Conservation (phyloP, 1,140 invertebrate genomes). For the Lucilia cuprina region DNA sequence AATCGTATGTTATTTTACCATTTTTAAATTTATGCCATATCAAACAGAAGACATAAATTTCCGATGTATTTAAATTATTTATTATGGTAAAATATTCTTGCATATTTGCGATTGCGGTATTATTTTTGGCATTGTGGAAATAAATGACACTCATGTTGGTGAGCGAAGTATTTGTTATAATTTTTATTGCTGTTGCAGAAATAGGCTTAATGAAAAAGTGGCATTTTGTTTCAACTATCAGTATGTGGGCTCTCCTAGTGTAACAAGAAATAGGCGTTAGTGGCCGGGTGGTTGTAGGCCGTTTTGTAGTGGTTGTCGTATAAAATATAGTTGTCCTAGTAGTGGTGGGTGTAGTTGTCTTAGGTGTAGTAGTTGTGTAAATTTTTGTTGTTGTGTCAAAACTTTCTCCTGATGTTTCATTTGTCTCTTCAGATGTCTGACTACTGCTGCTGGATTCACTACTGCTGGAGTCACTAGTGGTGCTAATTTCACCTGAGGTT, state of each 20-base stretch:
- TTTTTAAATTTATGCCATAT: background rate
- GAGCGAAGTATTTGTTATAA: background rate
- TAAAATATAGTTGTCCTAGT: too few species aligned
- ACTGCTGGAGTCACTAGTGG: too few species aligned
- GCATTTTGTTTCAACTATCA: background rate
- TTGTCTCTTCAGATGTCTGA: background rate
- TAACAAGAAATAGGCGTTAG: too few species aligned
- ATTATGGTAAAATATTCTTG: background rate
- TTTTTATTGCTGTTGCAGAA: background rate
- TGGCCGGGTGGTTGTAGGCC: background rate
- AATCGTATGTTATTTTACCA: background rate
- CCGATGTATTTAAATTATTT: background rate
- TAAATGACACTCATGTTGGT: background rate
- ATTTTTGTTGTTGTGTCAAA: background rate
- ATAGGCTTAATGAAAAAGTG: background rate
- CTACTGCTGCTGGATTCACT: too few species aligned
- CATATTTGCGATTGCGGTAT: background rate
- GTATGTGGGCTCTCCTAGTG: too few species aligned
- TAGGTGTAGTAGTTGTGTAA: slow-evolving; percentile 2
- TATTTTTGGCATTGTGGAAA: background rate
- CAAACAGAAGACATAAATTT: slow-evolving; percentile 1
- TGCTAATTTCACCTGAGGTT: background rate
- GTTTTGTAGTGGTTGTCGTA: background rate
- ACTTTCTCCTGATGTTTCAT: background rate
- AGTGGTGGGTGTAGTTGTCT: background rate